phyloP scores from a whole-genome alignment of 2,888 invertebrate genomes.

The Hypercompe scribonia region DNA sequence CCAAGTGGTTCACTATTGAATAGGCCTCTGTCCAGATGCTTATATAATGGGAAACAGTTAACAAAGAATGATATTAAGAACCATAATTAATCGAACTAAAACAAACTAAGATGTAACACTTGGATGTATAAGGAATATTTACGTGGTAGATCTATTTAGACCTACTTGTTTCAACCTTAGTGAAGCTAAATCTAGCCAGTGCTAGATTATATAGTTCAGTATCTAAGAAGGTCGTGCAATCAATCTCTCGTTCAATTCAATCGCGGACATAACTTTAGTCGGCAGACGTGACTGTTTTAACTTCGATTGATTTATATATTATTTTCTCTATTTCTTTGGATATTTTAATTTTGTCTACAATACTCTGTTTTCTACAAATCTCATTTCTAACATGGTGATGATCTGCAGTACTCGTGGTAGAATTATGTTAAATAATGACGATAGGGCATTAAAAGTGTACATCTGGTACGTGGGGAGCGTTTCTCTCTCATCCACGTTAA shows the following conservation, averaged over 20 bases:
- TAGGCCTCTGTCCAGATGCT: no score
- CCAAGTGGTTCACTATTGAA: no score
- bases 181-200: no score
- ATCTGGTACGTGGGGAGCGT: neutral
- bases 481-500: neutral
- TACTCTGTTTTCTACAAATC: neutral
- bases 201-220: no score
- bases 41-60: no score
- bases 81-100: no score
- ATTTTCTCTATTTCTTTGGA: constrained; percentile 4
- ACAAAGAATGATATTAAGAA: no score
- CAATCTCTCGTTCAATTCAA: constrained; percentile 31
- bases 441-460: neutral
- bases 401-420: no score
- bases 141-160: no score
- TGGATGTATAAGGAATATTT: neutral
- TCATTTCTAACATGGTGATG: no score
- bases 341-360: neutral
- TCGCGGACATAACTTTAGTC: constrained; percentile 31
- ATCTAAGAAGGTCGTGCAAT: constrained; percentile 17
- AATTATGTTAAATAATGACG: neutral
- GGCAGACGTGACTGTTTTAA: constrained; percentile 39
- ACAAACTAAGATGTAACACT: no score
- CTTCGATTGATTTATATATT: constrained; percentile 25
- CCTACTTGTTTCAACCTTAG: no score